phyloP scores from a whole-genome alignment of 2,888 invertebrate genomes.

The Aporophyla lueneburgensis region DNA sequence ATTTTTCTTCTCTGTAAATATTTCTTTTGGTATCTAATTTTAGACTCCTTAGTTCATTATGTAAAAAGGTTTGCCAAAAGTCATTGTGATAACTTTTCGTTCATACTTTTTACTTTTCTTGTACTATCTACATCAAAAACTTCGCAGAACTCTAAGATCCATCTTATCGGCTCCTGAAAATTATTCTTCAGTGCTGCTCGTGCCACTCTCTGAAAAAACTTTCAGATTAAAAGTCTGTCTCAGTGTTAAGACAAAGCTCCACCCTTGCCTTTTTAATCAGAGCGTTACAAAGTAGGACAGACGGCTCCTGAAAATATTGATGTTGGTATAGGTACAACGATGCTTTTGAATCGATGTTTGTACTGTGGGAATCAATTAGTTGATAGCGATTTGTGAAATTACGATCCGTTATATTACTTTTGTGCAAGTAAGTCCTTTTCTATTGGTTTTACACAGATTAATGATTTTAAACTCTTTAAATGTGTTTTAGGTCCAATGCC shows the following conservation, averaged over 20 bases:
- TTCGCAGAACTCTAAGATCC: conserved; percentile 11
- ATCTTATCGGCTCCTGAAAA: conserved; percentile 47
- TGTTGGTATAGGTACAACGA: conserved; percentile 2
- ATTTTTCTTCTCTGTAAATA: conserved; percentile 1
- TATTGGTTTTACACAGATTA: neutral
- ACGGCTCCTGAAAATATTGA: conserved; percentile 35
- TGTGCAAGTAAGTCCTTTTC: neutral
- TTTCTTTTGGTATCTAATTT: neutral
- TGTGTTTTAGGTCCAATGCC: neutral
- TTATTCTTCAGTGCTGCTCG: conserved; percentile 46
- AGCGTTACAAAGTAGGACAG: conserved; percentile 36
- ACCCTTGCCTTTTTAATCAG: conserved; percentile 69
- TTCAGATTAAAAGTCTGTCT: conserved; percentile 66
- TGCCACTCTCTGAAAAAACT: conserved; percentile 54
- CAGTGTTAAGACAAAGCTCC: conserved; percentile 55
- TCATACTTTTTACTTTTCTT: conserved; percentile 25
- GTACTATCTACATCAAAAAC: conserved; percentile 34
- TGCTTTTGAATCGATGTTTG: neutral
- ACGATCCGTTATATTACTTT: neutral
- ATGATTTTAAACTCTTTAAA: too few relatives aligned
- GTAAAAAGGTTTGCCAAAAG: neutral
- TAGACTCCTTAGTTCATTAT: neutral
- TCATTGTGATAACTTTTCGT: neutral
- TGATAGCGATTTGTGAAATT: neutral
- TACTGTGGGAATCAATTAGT: neutral